A percentile compares a stretch with the other conserved stretches of the same genome.
Conservation (phyloP, 64 coral and sea anemone genomes). For the Anthopleura sola region DNA sequence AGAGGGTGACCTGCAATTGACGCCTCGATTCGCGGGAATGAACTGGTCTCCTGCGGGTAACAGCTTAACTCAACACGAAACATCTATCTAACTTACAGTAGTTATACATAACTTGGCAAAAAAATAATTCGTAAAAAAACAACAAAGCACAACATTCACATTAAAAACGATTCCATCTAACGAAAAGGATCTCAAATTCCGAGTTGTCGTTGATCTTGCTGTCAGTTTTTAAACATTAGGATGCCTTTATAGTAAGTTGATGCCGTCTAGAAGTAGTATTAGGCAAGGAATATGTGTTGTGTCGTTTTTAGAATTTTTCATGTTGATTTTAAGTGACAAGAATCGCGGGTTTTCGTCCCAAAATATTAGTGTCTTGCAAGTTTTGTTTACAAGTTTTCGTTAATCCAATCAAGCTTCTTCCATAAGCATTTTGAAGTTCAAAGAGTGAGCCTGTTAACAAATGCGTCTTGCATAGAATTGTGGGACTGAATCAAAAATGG, state of each 20-base stretch:
- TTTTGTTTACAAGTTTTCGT: neutral
- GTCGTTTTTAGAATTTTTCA: too few relatives aligned
- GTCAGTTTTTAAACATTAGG: neutral
- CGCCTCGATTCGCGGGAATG: neutral
- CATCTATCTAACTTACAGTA: neutral
- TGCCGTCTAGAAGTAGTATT: too few relatives aligned
- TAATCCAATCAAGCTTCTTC: too few relatives aligned
- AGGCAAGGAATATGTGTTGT: too few relatives aligned
- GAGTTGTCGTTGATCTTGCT: neutral
- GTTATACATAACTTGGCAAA: neutral
- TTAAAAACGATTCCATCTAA: neutral
- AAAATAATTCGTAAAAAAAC: neutral
- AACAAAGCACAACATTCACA: neutral
- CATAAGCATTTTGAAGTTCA: neutral
- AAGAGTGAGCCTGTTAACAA: neutral
- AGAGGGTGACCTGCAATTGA: neutral
- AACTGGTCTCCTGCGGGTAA: neutral
- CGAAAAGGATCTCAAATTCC: neutral
- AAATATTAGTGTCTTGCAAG: too few relatives aligned
- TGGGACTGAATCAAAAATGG: neutral
- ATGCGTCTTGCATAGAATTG: neutral
- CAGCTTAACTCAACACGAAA: slow-evolving; percentile 19
- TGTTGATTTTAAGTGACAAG: too few relatives aligned
- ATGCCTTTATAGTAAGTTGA: too few relatives aligned
- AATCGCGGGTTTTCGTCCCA: too few relatives aligned